A percentile compares a stretch with the other conserved stretches of the same genome.
Conservation (phyloP, 1,140 invertebrate species). For the Trichoplusia ni region DNA sequence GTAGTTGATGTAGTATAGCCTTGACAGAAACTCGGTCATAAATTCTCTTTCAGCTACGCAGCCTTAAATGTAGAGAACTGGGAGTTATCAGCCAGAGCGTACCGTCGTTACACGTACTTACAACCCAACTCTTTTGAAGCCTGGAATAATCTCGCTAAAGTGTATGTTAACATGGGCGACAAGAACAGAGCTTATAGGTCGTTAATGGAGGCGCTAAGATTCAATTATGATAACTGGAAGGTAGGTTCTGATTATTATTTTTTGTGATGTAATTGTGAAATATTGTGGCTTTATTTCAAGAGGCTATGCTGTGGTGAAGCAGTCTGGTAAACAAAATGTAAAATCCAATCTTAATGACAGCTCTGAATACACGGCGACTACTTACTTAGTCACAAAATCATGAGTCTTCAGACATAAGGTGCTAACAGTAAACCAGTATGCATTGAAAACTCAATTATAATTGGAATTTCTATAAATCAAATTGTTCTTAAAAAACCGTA, state of each 20-base stretch:
- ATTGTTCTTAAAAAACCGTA: no score
- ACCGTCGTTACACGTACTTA: constrained; percentile 92
- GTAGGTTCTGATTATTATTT: constrained; percentile 48
- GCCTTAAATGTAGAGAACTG: constrained; percentile 91
- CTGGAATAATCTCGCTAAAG: constrained; percentile 98
- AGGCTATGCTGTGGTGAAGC: not conserved
- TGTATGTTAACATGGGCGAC: constrained; percentile 93
- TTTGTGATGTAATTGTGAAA: not conserved
- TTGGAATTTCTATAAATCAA: no score
- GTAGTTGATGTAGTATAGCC: no score
- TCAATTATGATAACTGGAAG: constrained; percentile 97
- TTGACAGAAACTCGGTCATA: not conserved
- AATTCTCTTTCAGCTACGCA: constrained; percentile 83
- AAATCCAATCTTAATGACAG: no score
- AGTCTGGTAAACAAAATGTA: no score
- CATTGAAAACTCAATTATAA: no score
- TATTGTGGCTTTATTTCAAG: no score
- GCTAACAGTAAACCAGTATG: no score
- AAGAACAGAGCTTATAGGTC: constrained; percentile 92
- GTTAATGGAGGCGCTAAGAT: constrained; percentile 94
- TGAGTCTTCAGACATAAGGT: no score
- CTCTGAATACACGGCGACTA: no score
- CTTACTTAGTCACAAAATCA: no score
- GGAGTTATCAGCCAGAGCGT: constrained; percentile 91
- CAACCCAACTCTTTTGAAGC: constrained; percentile 96